These are phyloP conservation scores for Karalla daura DNA, from an alignment of 2,797 vertebrate species.

Conservation along the genomic window DNA sequence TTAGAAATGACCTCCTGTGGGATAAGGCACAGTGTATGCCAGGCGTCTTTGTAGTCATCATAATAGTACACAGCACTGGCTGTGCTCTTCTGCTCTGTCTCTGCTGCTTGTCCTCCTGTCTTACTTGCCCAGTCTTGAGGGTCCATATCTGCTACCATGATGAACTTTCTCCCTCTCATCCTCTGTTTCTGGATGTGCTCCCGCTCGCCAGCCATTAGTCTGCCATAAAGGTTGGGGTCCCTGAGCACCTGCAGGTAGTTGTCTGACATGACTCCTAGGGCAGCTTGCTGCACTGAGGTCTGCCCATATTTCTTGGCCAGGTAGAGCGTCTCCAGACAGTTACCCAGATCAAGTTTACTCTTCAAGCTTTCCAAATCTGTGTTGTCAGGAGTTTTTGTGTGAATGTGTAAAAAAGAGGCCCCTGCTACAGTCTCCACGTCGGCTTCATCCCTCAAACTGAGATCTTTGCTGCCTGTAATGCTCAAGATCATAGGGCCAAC, in stretches of 20 bases:
- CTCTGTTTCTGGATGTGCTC: conserved; percentile 87
- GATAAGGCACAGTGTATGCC: conserved; percentile 85
- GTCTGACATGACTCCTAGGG: conserved; percentile 91
- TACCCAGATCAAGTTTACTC: conserved; percentile 88
- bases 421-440: conserved; percentile 61
- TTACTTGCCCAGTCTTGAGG: conserved; percentile 74
- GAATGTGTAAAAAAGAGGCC: conserved; percentile 70
- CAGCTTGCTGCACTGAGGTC: conserved; percentile 79
- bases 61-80: conserved; percentile 89
- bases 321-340: conserved; percentile 88
- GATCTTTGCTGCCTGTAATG: conserved; percentile 35
- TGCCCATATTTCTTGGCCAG: conserved; percentile 87
- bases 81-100: conserved; percentile 44
- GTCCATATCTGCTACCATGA: conserved; percentile 88
- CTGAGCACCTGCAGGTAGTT: conserved; percentile 93
- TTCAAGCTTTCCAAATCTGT: conserved; percentile 73
- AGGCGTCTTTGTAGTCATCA: conserved; percentile 83
- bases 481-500: conserved; percentile 25
- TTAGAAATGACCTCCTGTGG: conserved; percentile 88
- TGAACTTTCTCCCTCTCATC: conserved; percentile 79
- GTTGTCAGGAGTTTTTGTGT: conserved; percentile 42
- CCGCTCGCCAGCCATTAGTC: conserved; percentile 86
- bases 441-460: conserved; percentile 14
- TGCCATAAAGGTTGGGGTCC: conserved; percentile 85
- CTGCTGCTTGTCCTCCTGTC: conserved; percentile 20